Base-by-base conservation (phyloP, 2,888 invertebrate genomes). In the Amphipyra berbera region DNA sequence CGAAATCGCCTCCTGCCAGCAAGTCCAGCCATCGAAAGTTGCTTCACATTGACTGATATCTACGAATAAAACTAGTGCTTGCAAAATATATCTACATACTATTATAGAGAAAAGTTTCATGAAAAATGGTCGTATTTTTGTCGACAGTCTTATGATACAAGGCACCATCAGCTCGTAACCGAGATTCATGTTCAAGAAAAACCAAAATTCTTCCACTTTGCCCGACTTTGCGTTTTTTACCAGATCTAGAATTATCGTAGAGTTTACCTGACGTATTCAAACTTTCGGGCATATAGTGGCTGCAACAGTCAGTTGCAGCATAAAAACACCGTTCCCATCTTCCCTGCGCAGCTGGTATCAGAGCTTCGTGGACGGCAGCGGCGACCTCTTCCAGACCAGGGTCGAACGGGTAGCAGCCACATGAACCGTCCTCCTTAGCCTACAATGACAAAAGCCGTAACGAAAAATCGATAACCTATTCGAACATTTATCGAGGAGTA, bases 11-110 rank as follows among this genome's bases (percentile, higher is more conserved):
- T 89, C 82, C 12, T 88, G 89, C 94, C 96, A 96, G 80, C 96
- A 97, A 6, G 95, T 95, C 96, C 96, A 97, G 0, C 95, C 96
- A 69, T 96, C 96, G 93, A 96, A 96, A 0, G 96, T 94, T 0
- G 95, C 88, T 12, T 95, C 95, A 82, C 96, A 96, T 33, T 82
- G 68, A 14, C 57, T 61, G 0, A 56, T 55, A 68, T 79, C 83
- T 81, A 49, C 69, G 70, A 66, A 53, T 1, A 35, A 13, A n/a
- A n/a, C n/a, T n/a, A n/a, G n/a, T n/a, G n/a, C n/a, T n/a, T n/a
- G n/a, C n/a, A n/a, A n/a, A 50, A 30, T 12, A 38, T 21, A 21
- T 21, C 21, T 21, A 3, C 21, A 21, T 21, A 21, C 21, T 21
- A 21, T 21, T 21, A 21, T 21, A 21, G 21, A 21, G 21, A 21